phyloP scores from a whole-genome alignment of 2,888 invertebrate genomes.

The Entomobrya proxima region DNA sequence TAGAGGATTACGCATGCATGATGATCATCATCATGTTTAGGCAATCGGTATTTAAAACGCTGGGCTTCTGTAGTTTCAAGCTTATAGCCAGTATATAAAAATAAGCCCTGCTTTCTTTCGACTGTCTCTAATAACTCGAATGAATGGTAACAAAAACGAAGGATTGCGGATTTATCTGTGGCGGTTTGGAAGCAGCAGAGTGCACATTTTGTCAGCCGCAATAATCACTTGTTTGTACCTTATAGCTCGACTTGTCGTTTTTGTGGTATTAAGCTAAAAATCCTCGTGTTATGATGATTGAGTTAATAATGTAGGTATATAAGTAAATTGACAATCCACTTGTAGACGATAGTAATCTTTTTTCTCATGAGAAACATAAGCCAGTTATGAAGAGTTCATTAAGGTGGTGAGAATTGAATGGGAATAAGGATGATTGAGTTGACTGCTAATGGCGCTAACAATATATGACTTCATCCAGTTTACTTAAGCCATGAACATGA shows the following conservation, averaged over 20 bases:
- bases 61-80: neutral
- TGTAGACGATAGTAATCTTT: conserved; percentile 58
- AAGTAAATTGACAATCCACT: conserved; percentile 55
- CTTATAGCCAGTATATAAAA: neutral
- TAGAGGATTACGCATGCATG: conserved; percentile 59
- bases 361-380: conserved; percentile 4
- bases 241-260: neutral
- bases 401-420: conserved; percentile 5
- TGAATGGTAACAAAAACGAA: conserved; percentile 22
- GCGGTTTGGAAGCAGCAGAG: neutral
- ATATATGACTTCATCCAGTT: conserved; percentile 46
- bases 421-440: conserved; percentile 30
- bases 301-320: conserved; percentile 48
- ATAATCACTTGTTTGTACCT: conserved; percentile 50
- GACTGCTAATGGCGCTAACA: conserved; percentile 20
- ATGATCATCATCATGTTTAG: conserved; percentile 36
- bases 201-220: conserved; percentile 41
- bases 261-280: conserved; percentile 53
- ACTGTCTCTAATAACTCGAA: neutral
- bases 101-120: neutral
- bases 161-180: conserved; percentile 42
- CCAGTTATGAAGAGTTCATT: conserved; percentile 38
- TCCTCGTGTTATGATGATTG: conserved; percentile 62
- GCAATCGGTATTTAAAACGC: conserved; percentile 26
- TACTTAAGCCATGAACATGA: neutral